These are phyloP conservation scores for Corydoras sp. DNA, from an alignment of 2,113 vertebrate genomes.

Conservation along the genomic window DNA sequence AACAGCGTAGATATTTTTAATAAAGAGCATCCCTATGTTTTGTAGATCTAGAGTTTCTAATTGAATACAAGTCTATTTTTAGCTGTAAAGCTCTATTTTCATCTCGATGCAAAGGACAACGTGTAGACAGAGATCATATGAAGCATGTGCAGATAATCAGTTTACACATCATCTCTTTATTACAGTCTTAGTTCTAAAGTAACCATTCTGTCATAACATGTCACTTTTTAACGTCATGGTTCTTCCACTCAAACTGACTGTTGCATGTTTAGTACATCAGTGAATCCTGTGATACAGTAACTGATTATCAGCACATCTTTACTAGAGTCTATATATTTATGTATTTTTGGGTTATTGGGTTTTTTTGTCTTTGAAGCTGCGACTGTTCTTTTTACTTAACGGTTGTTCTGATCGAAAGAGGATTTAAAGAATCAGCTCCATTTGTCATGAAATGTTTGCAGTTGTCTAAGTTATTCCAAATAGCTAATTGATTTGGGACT, in stretches of 20 bases:
- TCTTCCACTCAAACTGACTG: background rate
- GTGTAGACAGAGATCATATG: constrained; percentile 46
- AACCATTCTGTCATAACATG: background rate
- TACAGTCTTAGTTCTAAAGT: constrained; percentile 26
- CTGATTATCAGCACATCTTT: background rate
- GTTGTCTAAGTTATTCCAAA: background rate
- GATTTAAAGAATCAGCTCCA: background rate
- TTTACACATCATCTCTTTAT: background rate
- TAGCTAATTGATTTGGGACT: no score
- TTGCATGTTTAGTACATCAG: background rate
- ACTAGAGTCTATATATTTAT: background rate
- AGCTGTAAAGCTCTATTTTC: constrained; percentile 97
- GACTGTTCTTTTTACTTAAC: constrained; percentile 33
- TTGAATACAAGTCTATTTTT: constrained; percentile 84
- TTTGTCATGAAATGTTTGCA: background rate
- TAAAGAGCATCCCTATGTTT: constrained; percentile 96
- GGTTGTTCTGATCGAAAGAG: background rate
- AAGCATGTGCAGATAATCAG: constrained; percentile 6
- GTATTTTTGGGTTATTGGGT: constrained; percentile 50
- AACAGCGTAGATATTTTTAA: constrained; percentile 89
- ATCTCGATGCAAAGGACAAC: constrained; percentile 68
- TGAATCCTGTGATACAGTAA: background rate
- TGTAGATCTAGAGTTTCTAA: constrained; percentile 85
- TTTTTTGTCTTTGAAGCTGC: constrained; percentile 35
- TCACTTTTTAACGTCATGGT: background rate